Percentiles rank a stretch among this genome's conserved stretches.
Evolutionary conservation across 2,888 invertebrate genomes (phyloP).

Genomic region (Tenthredo amoena): DNA sequence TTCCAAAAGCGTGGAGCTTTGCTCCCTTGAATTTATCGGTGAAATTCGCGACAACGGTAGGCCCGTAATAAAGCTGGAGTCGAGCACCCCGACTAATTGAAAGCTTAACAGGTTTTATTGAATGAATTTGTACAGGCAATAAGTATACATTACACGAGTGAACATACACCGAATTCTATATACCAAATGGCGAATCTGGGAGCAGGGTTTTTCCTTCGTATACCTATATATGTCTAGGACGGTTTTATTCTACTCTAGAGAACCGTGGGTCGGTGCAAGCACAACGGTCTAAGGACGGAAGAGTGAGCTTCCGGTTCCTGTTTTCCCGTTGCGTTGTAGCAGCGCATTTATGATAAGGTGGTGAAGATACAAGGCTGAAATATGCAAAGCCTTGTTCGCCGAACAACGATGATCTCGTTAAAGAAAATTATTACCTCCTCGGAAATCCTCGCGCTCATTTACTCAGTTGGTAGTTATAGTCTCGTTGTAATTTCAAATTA

Average conservation of each 20-base stretch:
- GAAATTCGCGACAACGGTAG: not conserved
- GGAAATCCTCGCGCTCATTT: not conserved
- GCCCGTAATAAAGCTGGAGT: not conserved
- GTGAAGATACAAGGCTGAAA: conserved; percentile 64
- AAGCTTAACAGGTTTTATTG: conserved; percentile 53
- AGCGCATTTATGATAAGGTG: conserved; percentile 63
- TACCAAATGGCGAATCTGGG: conserved; percentile 54
- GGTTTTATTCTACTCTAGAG: conserved; percentile 61
- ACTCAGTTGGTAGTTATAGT: not conserved
- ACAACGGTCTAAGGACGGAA: conserved; percentile 53
- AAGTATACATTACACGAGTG: conserved; percentile 8
- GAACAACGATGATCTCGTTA: not conserved
- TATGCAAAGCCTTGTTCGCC: conserved; percentile 67
- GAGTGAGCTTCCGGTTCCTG: conserved; percentile 63
- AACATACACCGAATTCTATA: conserved; percentile 53
- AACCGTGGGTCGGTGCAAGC: conserved; percentile 44
- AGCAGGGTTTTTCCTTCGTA: conserved; percentile 57
- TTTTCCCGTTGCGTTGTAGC: conserved; percentile 60
- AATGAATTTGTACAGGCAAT: conserved; percentile 50
- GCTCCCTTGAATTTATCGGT: not conserved
- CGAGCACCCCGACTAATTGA: conserved; percentile 50
- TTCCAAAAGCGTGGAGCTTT: not conserved
- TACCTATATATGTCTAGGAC: conserved; percentile 55
- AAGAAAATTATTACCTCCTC: not conserved
- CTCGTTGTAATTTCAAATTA: not conserved